Evolutionary conservation across 2,888 invertebrate species (phyloP).

Genomic region (Archips xylosteana): DNA sequence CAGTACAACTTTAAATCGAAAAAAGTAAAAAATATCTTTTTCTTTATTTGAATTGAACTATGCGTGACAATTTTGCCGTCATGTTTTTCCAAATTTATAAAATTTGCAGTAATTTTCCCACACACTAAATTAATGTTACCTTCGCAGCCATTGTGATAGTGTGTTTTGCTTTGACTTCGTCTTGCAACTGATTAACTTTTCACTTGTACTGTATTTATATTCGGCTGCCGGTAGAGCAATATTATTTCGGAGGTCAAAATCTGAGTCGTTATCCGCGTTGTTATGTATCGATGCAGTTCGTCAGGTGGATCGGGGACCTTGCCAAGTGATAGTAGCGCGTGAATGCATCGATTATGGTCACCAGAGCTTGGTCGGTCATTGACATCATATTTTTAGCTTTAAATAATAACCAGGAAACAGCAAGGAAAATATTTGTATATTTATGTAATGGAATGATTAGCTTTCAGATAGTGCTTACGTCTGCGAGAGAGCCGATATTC

Average conservation of each 20-base stretch:
- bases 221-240: slow-evolving; percentile 56
- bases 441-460: background rate
- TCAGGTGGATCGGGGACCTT: slow-evolving; percentile 33
- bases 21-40: too few species aligned
- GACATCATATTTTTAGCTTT: slow-evolving; percentile 27
- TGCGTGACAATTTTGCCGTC: too few species aligned
- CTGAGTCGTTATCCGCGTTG: slow-evolving; percentile 28
- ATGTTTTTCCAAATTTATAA: too few species aligned
- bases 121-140: slow-evolving; percentile 56
- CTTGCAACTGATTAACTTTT: slow-evolving; percentile 77
- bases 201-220: slow-evolving; percentile 44
- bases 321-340: slow-evolving; percentile 34
- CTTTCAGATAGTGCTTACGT: too few species aligned
- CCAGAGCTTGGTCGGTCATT: slow-evolving; percentile 37
- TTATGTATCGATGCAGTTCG: slow-evolving; percentile 32
- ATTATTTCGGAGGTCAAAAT: slow-evolving; percentile 39
- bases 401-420: slow-evolving; percentile 21
- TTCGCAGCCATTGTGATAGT: slow-evolving; percentile 81
- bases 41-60: too few species aligned
- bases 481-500: too few species aligned
- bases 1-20: too few species aligned
- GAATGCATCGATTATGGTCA: slow-evolving; percentile 18
- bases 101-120: too few species aligned
- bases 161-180: slow-evolving; percentile 71
- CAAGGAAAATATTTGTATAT: background rate